A percentile compares a stretch with the other conserved stretches of the same genome.
phyloP scores from a whole-genome alignment of 1,140 invertebrate species.

The Bombus superbus region DNA sequence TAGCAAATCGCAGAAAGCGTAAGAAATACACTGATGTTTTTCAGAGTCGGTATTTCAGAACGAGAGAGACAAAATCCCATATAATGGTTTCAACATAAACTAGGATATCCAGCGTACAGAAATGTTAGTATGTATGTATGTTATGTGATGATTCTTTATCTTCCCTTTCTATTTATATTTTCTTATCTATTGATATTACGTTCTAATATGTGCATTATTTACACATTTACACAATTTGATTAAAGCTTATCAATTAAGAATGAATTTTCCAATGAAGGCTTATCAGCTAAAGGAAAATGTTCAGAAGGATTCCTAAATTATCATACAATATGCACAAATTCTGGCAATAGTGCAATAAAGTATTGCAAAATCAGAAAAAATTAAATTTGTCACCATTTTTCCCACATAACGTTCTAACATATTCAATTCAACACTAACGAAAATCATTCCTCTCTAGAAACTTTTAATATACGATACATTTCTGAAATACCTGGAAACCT shows the following conservation, averaged over 20 bases:
- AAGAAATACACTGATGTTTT: too few relatives aligned
- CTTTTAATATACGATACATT: neutral
- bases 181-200: neutral
- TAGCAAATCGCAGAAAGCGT: too few relatives aligned
- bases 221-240: neutral
- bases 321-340: neutral
- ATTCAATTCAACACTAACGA: neutral
- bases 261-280: neutral
- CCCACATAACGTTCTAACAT: neutral
- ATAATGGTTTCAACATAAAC: too few relatives aligned
- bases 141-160: too few relatives aligned
- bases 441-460: neutral
- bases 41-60: too few relatives aligned
- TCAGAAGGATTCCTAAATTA: neutral
- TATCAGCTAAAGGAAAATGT: conserved; percentile 1
- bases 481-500: neutral
- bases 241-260: neutral
- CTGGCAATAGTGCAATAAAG: neutral
- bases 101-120: too few relatives aligned
- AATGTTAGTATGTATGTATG: too few relatives aligned
- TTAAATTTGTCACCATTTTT: neutral
- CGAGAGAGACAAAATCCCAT: too few relatives aligned
- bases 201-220: neutral
- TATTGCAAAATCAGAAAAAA: neutral
- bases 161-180: neutral